Evolutionary conservation across 2,113 vertebrate genomes (phyloP).

Genomic region (Eublepharis macularius): DNA sequence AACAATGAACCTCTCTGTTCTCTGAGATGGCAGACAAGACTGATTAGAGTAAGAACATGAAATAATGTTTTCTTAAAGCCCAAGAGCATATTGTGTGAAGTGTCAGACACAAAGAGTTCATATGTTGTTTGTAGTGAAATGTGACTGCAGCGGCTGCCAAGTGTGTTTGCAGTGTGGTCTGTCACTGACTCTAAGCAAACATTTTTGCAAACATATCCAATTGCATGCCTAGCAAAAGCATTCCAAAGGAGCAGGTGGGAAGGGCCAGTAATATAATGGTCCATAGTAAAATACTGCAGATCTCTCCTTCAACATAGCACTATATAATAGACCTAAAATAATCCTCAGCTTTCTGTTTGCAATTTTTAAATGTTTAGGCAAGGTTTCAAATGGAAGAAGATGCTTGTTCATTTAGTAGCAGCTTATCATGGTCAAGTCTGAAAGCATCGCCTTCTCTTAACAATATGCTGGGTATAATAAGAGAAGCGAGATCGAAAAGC

Average conservation of each 20-base stretch:
- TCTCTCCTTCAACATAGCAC: neutral
- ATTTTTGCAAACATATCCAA: conserved; percentile 19
- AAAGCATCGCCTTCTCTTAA: neutral
- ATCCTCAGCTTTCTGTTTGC: neutral
- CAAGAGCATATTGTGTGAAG: conserved; percentile 76
- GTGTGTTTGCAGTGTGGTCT: conserved; percentile 42
- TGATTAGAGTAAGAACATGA: conserved; percentile 83
- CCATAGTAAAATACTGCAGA: neutral
- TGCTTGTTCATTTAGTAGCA: neutral
- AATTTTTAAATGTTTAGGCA: neutral
- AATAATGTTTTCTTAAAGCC: conserved; percentile 83
- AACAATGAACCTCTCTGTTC: conserved; percentile 86
- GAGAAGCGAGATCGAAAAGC: neutral
- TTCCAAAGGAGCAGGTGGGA: conserved; percentile 17
- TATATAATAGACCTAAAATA: neutral
- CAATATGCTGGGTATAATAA: neutral
- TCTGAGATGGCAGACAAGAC: conserved; percentile 74
- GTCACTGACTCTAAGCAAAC: conserved; percentile 20
- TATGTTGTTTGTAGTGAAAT: conserved; percentile 70
- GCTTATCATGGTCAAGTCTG: neutral
- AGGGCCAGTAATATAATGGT: neutral
- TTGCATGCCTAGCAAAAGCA: conserved; percentile 19
- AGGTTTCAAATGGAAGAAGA: neutral
- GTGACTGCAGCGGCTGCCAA: conserved; percentile 59
- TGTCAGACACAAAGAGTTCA: conserved; percentile 73